These are phyloP conservation scores for Bellardia pandia DNA, from an alignment of 2,888 invertebrate genomes.

Conservation along the genomic window DNA sequence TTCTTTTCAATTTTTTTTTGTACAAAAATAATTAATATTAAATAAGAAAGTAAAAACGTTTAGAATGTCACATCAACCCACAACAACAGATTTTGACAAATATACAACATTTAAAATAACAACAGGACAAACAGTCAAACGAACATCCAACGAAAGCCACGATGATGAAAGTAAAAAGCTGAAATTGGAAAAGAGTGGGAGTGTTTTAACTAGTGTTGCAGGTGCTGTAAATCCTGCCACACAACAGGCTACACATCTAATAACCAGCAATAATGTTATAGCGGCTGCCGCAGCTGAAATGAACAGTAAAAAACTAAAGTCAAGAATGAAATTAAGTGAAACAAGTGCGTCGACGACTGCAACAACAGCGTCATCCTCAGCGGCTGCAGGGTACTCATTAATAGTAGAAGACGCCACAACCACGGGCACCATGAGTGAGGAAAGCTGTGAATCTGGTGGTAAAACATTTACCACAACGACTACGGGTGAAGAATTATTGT, in stretches of 20 bases:
- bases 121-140: conserved; percentile 66
- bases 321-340: conserved; percentile 61
- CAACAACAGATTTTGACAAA: conserved; percentile 68
- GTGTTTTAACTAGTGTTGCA: conserved; percentile 58
- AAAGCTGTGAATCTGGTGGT: conserved; percentile 55
- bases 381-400: conserved; percentile 57
- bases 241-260: conserved; percentile 44
- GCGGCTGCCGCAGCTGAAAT: conserved; percentile 42
- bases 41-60: conserved; percentile 13
- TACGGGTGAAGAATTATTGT: conserved; percentile 62
- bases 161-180: conserved; percentile 72
- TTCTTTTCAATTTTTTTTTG: conserved; percentile 66
- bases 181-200: conserved; percentile 72
- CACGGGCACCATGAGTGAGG: conserved; percentile 60
- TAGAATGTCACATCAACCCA: conserved; percentile 69
- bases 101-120: conserved; percentile 67
- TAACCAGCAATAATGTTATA: conserved; percentile 53
- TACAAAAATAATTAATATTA: conserved; percentile 57
- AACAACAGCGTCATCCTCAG: conserved; percentile 40
- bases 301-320: conserved; percentile 61
- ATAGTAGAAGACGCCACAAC: conserved; percentile 62
- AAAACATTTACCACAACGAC: conserved; percentile 53
- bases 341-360: conserved; percentile 53
- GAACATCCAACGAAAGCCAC: conserved; percentile 71
- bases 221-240: conserved; percentile 37